A percentile compares a stretch with the other conserved stretches of the same genome.
phyloP scores from a whole-genome alignment of 2,113 vertebrate genomes.

The Nannospalax galili region DNA sequence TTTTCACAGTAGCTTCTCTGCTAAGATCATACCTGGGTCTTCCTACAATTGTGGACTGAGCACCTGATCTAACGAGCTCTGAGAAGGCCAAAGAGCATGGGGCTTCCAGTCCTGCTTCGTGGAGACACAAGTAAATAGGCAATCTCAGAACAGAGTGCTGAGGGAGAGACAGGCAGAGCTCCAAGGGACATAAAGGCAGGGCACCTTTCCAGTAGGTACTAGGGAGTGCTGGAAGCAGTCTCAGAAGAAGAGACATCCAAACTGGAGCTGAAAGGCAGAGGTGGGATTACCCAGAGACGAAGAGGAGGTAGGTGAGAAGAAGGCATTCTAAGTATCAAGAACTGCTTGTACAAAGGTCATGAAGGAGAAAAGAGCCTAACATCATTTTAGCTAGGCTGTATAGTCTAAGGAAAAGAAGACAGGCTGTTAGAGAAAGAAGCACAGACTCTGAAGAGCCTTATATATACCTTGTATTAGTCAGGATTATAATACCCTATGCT shows the following conservation, averaged over 20 bases:
- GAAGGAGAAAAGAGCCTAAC: background rate
- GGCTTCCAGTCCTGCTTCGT: no score
- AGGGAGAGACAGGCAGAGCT: fast-evolving
- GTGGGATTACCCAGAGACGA: background rate
- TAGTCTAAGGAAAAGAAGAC: background rate
- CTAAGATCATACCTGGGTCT: background rate
- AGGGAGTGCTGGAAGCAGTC: background rate
- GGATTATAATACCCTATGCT: fast-evolving
- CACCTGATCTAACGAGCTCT: background rate
- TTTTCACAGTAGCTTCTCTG: background rate
- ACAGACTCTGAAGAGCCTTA: background rate
- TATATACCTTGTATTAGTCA: background rate
- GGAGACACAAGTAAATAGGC: background rate
- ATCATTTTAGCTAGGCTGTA: no score
- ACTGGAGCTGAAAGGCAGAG: background rate
- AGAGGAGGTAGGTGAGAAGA: background rate
- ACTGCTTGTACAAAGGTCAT: background rate
- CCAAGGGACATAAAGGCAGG: background rate
- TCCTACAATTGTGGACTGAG: background rate
- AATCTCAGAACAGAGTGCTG: background rate
- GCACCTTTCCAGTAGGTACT: background rate
- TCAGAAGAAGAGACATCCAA: background rate
- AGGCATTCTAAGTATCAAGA: background rate
- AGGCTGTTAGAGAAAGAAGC: background rate
- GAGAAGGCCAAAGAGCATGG: background rate